Evolutionary conservation across 1,140 invertebrate genomes (phyloP), one percentile per base, ranked within the genome.

Genomic region (Drosophila lacertosa): DNA sequence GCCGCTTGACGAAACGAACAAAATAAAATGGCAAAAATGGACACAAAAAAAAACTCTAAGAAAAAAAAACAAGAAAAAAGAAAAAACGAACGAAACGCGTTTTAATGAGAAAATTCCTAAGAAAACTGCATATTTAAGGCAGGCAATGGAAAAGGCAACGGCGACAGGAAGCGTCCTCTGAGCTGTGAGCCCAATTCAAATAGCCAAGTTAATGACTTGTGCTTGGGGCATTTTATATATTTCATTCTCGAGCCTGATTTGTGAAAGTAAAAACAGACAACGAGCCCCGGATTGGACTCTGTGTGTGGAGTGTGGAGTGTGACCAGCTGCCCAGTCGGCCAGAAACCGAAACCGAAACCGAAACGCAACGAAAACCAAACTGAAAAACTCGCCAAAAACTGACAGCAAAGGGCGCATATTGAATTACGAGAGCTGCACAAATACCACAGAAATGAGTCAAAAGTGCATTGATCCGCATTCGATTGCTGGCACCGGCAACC

Each of bases 71-170:
- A 35, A 22, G 18, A 54, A 54, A 54, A 40, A 22, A n/a, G 53
- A 66, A 42, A 60, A 35, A 55, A 50, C n/a, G n/a, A n/a, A n/a
- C n/a, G n/a, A n/a, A n/a, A n/a, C n/a, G 33, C 60, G 48, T 88
- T 86, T 82, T 88, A 86, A 86, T 88, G 82, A 86, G 77, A 82
- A 86, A 86, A 88, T 86, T 86, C 82, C 70, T 82, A 78, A 86
- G 74, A 78, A 88, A 88, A 82, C 82, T 86, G 82, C 82, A 86
- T 88, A 88, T 82, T 86, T 88, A 88, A 82, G 74, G 66, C 42
- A 13, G 51, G 47, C 42, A 50, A 59, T 70, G 58, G 20, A 57
- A 55, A 44, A 51, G 47, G 45, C 53, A 75, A 65, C 18, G 48
- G 68, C 64, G 57, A 67, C 77, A 88, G 73, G 73, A 82, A 77